These are phyloP conservation scores for Rhabdornis inornatus DNA, from an alignment of 2,113 vertebrate species.

Conservation along the genomic window DNA sequence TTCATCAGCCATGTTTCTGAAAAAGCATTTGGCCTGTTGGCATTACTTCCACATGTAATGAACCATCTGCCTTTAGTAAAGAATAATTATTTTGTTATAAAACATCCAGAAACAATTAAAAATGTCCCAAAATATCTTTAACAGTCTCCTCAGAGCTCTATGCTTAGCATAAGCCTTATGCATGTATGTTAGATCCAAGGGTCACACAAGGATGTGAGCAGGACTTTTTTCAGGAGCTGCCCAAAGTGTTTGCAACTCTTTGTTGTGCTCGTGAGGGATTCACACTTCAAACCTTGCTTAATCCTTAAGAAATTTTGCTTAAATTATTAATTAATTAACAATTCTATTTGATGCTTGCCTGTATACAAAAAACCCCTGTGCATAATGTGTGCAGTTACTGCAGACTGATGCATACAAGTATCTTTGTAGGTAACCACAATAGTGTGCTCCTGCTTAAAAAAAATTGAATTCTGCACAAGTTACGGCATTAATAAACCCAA, in stretches of 20 bases:
- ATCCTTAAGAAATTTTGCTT: neutral
- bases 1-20: neutral
- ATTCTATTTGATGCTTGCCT: neutral
- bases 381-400: neutral
- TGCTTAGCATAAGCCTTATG: neutral
- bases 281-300: neutral
- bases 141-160: neutral
- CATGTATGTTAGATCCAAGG: neutral
- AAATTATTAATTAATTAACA: neutral
- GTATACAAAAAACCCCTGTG: neutral
- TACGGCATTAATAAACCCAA: neutral
- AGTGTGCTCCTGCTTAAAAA: neutral
- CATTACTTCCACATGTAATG: neutral
- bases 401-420: neutral
- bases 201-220: neutral
- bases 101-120: neutral
- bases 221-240: neutral
- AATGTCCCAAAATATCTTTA: neutral
- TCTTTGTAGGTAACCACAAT: neutral
- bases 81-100: neutral
- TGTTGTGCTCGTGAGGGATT: neutral
- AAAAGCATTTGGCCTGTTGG: neutral
- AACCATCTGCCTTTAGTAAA: neutral
- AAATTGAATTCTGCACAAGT: neutral
- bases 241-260: neutral